These are phyloP conservation scores for Pecten maximus DNA, from an alignment of 2,888 invertebrate genomes.

Conservation along the genomic window DNA sequence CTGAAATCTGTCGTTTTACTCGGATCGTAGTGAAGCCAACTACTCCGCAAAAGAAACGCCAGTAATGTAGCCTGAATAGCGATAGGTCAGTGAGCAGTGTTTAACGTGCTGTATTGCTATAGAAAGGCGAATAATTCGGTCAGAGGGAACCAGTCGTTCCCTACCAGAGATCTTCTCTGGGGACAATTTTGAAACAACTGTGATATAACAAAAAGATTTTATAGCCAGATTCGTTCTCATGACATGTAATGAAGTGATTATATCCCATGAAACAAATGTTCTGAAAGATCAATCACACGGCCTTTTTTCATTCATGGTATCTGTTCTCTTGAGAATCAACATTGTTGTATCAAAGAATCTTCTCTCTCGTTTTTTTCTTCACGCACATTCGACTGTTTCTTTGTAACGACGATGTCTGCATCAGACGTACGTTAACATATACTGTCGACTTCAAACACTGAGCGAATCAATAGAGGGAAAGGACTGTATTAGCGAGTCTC, in stretches of 20 bases:
- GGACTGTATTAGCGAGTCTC: background rate
- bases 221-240: background rate
- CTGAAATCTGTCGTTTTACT: background rate
- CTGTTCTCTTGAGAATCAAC: background rate
- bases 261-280: background rate
- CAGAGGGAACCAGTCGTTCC: background rate
- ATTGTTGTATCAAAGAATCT: background rate
- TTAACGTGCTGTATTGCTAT: background rate
- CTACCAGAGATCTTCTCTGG: background rate
- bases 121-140: background rate
- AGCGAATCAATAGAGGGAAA: background rate
- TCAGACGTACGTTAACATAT: background rate
- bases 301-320: background rate
- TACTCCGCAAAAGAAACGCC: background rate
- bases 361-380: background rate
- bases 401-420: background rate
- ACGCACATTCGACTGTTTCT: background rate
- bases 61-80: no score
- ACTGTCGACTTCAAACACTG: background rate
- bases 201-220: background rate
- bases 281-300: background rate
- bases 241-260: background rate
- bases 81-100: background rate
- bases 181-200: background rate
- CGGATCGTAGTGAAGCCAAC: background rate